Base-by-base conservation (phyloP, 2,797 vertebrate genomes). In the Saxicola maurus region DNA sequence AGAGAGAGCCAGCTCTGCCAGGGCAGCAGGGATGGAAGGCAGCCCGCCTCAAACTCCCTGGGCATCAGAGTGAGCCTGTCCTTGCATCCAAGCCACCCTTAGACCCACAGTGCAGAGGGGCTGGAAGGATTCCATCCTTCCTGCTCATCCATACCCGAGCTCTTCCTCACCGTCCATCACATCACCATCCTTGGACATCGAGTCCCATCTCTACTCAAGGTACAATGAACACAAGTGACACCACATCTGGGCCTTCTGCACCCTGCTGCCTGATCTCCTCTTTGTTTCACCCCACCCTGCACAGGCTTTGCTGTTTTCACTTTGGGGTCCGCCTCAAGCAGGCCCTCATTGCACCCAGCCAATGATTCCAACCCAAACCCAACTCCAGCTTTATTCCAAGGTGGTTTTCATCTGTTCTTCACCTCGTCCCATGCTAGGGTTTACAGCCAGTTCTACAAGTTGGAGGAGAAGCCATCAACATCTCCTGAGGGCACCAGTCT, bases 91-190 rank as follows among this genome's bases (percentile, higher is more conserved):
- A 25, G 28, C 49, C 53, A 17, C 35, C 20, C 66, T n/a, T 1
- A 67, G 38, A 17, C 11, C 53, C 48, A 1, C 0, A 2, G 6
- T 1, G 5, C 6, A 5, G 24, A 11, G 5, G n/a, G 28, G 37
- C 9, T 43, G 67, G 56, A 52, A 57, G 43, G 52, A 51, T 61
- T 35, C 78, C 28, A 7, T 10, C 30, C 28, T 19, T 1, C 25
- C 55, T 4, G 1, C 38, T 31, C 11, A 1, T 7, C 56, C 13
- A 5, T 6, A 21, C 5, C 21, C 1, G 1, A 51, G 25, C 17
- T 56, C 43, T 11, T 61, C 46, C 46, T 89, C 81, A 13, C 31
- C 1, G 2, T 1, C 3, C 76, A 40, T 17, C 9, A 0, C 64
- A n/a, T 46, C 59, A 15, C 15, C 4, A 3, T 4, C 11, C 37